Base-by-base conservation (phyloP, 1,140 invertebrate genomes). In the Scaptomyza pallida region DNA sequence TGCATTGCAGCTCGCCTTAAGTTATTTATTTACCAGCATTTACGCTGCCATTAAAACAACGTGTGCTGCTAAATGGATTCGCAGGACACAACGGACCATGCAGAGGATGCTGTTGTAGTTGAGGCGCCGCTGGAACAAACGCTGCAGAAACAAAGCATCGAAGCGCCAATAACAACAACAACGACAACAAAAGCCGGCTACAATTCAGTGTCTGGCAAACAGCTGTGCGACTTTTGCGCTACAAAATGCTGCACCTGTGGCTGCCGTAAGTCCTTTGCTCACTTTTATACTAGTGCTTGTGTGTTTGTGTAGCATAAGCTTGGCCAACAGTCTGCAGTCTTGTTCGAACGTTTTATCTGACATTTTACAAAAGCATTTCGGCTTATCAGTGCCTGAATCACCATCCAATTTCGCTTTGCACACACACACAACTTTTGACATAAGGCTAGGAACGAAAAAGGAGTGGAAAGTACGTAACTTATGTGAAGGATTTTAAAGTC, bases 201-300 rank as follows among this genome's bases (percentile, higher is more conserved):
- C 21, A 33, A 44, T 16, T 19, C 33, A n/a, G 21, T 16, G 12
- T 26, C 8, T 12, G 33, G 9, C 26, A 40, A 65, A 57, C 54
- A 60, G 33, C 51, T 44, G 40, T 64, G 67, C 15, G 17, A 43
- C 2, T 54, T 54, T 10, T 44, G 60, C 13, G 19, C 19, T 8
- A 44, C 12, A 15, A n/a, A 60, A 17, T 10, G 8, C 9, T 72
- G 60, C 68, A 68, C 54, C 45, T 80, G 72, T 64, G 55, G 50
- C 40, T 80, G 72, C 45, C 16, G 78, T 80, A 68, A 64, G 77
- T 80, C n/a, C 13, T 48, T 57, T 19, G n/a, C 4, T 19, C 13
- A 6, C 1, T 16, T 23, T 21, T 13, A 41, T 41, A n/a, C 1
- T 8, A 1, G 13, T 48, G 4, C 8, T 4, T 48, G n/a, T 2